These are phyloP conservation scores for Murina feae DNA, from an alignment of 2,113 vertebrate species.

Conservation along the genomic window DNA sequence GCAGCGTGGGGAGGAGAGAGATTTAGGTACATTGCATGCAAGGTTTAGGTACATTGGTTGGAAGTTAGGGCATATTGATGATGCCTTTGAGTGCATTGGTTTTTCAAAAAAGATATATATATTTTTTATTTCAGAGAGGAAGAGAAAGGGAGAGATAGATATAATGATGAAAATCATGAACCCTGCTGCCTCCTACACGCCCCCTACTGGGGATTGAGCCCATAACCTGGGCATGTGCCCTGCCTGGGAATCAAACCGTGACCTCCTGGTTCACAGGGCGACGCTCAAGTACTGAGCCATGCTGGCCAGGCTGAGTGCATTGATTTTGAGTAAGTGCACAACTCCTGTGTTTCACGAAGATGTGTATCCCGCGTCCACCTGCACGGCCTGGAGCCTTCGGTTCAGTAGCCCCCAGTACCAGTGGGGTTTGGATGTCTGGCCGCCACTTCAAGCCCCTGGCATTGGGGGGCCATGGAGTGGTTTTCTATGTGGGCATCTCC, in stretches of 20 bases:
- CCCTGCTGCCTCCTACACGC: no score
- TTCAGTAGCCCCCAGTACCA: not conserved
- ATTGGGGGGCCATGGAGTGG: not conserved
- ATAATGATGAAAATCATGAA: no score
- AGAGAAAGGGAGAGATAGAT: no score
- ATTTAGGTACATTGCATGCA: not conserved
- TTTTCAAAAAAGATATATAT: not conserved
- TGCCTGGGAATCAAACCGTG: no score
- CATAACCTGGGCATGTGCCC: no score
- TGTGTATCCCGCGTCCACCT: fast-evolving
- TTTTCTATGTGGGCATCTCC: not conserved
- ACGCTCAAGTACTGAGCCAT: no score
- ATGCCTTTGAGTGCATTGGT: not conserved
- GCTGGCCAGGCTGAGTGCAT: not conserved
- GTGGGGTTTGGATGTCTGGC: not conserved
- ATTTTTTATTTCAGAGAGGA: no score
- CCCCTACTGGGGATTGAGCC: no score
- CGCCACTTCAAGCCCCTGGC: not conserved
- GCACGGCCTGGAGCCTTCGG: not conserved
- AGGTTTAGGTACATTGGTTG: not conserved
- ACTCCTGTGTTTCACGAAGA: not conserved
- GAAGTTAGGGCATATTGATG: not conserved
- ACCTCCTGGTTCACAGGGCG: no score
- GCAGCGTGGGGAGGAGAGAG: not conserved
- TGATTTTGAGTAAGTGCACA: not conserved